phyloP scores from a whole-genome alignment of 2,888 invertebrate genomes.

The Thera britannica region DNA sequence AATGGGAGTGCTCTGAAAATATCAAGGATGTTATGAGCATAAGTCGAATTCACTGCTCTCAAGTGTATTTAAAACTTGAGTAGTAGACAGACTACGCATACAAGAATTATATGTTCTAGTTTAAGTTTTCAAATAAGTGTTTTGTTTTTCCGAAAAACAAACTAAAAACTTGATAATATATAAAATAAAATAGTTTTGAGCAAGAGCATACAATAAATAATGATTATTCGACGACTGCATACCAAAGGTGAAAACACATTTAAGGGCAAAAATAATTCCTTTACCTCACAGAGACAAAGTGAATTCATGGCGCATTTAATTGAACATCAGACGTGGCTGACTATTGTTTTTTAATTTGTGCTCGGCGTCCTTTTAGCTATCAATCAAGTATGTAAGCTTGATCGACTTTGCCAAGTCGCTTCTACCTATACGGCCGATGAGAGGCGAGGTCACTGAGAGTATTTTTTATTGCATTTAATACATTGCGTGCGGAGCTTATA shows the following conservation, averaged over 20 bases:
- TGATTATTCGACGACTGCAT: slow-evolving; percentile 14
- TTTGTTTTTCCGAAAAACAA: no score
- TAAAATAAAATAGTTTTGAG: neutral
- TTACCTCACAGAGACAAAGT: slow-evolving; percentile 40
- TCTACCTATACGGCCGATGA: slow-evolving; percentile 40
- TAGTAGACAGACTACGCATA: no score
- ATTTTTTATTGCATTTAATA: slow-evolving; percentile 15
- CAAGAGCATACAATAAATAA: slow-evolving; percentile 5
- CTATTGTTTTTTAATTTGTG: slow-evolving; percentile 71
- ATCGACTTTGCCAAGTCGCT: slow-evolving; percentile 43
- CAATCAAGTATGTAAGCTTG: slow-evolving; percentile 72
- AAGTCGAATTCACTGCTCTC: no score
- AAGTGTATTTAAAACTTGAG: no score
- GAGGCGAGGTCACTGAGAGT: slow-evolving; percentile 20
- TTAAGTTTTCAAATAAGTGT: no score
- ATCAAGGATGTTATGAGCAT: no score
- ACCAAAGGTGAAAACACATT: slow-evolving; percentile 15
- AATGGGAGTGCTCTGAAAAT: no score
- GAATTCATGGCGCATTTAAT: slow-evolving; percentile 56
- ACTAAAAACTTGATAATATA: neutral
- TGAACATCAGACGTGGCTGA: slow-evolving; percentile 54
- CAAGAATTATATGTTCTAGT: no score
- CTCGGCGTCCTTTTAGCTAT: slow-evolving; percentile 73
- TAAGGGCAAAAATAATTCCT: slow-evolving; percentile 26
- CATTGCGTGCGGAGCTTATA: slow-evolving; percentile 17